Evolutionary conservation across 2,888 invertebrate genomes (phyloP), one percentile per base, ranked within the genome.

Genomic region (Lithophane ornitopus): DNA sequence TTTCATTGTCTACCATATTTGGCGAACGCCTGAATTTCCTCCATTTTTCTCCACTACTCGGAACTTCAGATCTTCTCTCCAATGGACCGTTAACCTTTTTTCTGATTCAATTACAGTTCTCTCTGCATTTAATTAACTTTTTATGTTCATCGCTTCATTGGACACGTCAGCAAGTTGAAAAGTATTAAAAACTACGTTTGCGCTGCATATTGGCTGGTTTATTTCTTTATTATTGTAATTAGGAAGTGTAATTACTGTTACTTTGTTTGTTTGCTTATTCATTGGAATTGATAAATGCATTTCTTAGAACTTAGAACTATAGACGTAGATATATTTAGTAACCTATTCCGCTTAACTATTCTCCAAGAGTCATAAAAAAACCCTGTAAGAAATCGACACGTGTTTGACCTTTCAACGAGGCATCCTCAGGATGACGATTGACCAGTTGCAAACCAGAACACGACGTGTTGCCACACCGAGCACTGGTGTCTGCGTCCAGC

Each of bases 51-150:
- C 16, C 52, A 41, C n/a, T 68, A 63, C 56, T 46, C 52, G 49
- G 76, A 81, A 75, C 76, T 52, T 9, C 49, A 62, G 56, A 22
- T 67, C 34, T 73, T 14, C 46, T 56, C 19, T 52, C 44, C 70
- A 58, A 19, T 66, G 46, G 61, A 84, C 67, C 72, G 68, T 59
- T 9, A 0, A 28, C 0, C 2, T 84, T 86, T 88, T 86, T 71
- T 80, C 76, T 72, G 72, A 81, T 81, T 83, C 80, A 83, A 86
- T 88, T 86, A 86, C 70, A 58, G 74, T 85, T 86, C 82, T 85
- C 79, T 69, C 76, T 58, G 84, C 11, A 49, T 82, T 85, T 80
- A 82, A 83, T 85, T 76, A 46, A 0, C 39, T 84, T 86, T 83
- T 82, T 79, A 70, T n/a, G 9, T 49, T 16, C 41, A 0, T 3